Base-by-base conservation (phyloP, 2,888 invertebrate species). In the Hirtodrosophila cameraria region DNA sequence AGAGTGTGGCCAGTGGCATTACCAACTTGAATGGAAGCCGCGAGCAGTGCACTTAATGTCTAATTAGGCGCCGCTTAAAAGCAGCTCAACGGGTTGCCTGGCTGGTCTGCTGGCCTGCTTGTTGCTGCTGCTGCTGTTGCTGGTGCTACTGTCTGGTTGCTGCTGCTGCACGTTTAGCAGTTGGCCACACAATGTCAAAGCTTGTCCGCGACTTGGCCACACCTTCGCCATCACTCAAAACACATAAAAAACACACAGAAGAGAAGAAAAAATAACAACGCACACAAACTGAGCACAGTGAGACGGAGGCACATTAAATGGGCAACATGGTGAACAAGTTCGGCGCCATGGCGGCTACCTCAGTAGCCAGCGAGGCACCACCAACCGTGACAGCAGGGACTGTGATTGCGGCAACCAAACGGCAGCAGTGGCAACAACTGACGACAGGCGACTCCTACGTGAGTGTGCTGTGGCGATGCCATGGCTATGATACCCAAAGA, bases 351-450 rank as follows among this genome's bases (percentile, higher is more conserved):
- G 54, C 46, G 77, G 81, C 78, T 78, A 76, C 76, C 49, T 46
- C 58, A 71, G 75, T 74, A 71, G 75, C 63, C 57, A 28, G 38
- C 35, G 36, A 46, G 58, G 60, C 66, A 71, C 85, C 85, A 81
- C 82, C 85, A 81, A 65, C 82, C 81, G 81, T 81, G 80, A 81
- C 81, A 82, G 76, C 81, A 82, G 76, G 67, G 48, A 45, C 77
- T 53, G 59, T 75, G 70, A 68, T 76, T 70, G 71, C 62, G 58
- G 61, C 70, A 15, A 45, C 57, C 45, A 65, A 46, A 25, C 38
- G 16, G 20, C 48, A 46, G 39, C 71, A 39, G 35, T 62, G 48
- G 31, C 53, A 35, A 35, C 45, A 28, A 16, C 58, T 35, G 39
- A 53, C 58, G 49, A 58, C 45, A 60, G 31, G 43, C 76, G 71